A percentile compares a stretch with the other conserved stretches of the same genome.
These are phyloP conservation scores for Argyra leucocephala DNA, from an alignment of 2,888 invertebrate species.

Conservation along the genomic window DNA sequence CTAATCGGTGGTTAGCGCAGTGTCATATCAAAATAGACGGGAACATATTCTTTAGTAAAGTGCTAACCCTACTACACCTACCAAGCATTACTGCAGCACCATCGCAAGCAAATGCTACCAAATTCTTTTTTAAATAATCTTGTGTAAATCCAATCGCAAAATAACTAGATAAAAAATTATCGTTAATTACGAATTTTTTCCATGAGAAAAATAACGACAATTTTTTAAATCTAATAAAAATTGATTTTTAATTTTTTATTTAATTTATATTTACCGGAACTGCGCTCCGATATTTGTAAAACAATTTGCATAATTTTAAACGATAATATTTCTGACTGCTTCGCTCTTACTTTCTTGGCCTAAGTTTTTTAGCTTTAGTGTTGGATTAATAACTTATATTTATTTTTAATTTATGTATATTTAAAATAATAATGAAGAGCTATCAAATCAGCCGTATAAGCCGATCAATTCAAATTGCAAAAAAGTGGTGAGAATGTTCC, in stretches of 20 bases:
- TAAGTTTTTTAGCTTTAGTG: no score
- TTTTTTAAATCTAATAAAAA: neutral
- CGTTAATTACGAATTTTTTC: no score
- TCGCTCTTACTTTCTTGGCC: no score
- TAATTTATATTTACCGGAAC: constrained; percentile 11
- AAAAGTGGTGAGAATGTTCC: no score
- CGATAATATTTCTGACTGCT: no score
- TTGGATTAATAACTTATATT: no score
- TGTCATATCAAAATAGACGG: neutral
- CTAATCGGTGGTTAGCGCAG: neutral
- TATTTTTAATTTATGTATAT: no score
- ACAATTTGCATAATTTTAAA: no score
- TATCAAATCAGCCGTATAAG: no score
- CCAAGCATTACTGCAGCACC: neutral
- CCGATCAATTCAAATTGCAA: no score
- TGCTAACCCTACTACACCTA: neutral
- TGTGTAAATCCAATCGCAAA: constrained; percentile 6
- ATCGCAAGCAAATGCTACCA: neutral
- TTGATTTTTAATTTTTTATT: constrained; percentile 8
- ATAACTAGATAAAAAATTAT: constrained; percentile 8
- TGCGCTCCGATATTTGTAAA: no score
- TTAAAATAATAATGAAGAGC: no score
- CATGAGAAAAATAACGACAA: constrained; percentile 7
- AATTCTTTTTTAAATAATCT: constrained; percentile 1
- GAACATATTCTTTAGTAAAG: constrained; percentile 5